Conservation (phyloP, 2,888 invertebrate genomes). For the Dicyrtoma fusca region DNA sequence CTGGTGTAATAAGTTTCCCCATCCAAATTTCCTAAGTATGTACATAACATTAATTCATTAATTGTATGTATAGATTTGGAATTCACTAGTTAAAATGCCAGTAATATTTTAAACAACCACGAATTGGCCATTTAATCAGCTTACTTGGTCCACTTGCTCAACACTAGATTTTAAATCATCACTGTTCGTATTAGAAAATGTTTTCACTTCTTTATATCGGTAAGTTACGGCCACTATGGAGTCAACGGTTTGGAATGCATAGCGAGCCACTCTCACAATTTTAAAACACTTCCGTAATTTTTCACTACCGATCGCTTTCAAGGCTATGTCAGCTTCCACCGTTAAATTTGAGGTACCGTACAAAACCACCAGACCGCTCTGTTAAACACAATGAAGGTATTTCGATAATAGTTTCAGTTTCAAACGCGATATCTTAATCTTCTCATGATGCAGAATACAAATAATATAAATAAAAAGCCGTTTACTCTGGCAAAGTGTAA, state of each 20-base stretch:
- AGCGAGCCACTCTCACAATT: conserved; percentile 41
- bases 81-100: no score
- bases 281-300: conserved; percentile 47
- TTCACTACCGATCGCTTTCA: conserved; percentile 33
- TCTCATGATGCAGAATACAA: no score
- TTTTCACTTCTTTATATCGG: conserved; percentile 32
- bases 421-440: no score
- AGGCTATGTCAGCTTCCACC: conserved; percentile 23
- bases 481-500: no score
- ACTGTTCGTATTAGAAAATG: not conserved
- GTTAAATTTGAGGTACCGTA: conserved; percentile 49
- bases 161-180: not conserved
- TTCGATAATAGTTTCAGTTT: no score
- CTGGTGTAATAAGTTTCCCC: conserved; percentile 33
- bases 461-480: no score
- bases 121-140: no score
- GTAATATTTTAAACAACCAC: no score
- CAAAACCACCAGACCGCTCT: conserved; percentile 46
- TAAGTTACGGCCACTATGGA: conserved; percentile 48
- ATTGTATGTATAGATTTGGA: no score
- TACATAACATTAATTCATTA: no score
- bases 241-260: conserved; percentile 31
- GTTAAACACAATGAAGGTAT: not conserved
- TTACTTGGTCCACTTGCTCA: conserved; percentile 10
- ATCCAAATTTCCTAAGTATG: conserved; percentile 42